Percentiles rank a stretch among this genome's conserved stretches.
phyloP scores from a whole-genome alignment of 2,797 vertebrate species.

The Gymnothorax reevesii region DNA sequence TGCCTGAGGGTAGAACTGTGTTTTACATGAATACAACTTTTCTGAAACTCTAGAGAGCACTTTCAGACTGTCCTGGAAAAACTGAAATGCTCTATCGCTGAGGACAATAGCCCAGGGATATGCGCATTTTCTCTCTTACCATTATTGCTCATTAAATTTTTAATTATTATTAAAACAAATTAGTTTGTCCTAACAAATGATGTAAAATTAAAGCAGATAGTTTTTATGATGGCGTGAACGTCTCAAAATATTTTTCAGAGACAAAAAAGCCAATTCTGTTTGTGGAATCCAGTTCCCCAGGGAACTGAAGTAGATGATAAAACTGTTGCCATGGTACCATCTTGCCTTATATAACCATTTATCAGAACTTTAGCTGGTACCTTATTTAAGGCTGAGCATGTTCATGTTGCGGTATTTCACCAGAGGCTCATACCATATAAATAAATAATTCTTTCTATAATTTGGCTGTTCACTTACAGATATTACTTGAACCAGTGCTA shows the following conservation, averaged over 20 bases:
- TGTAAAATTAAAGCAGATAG: not conserved
- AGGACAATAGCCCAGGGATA: conserved; percentile 7
- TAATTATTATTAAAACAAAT: not conserved
- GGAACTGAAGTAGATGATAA: conserved; percentile 5
- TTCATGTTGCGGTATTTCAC: not conserved
- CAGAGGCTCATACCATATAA: not conserved
- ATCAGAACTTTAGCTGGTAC: not conserved
- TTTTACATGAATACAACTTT: conserved; percentile 13
- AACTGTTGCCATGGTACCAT: conserved; percentile 30
- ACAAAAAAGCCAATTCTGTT: conserved; percentile 9
- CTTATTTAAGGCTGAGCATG: not conserved
- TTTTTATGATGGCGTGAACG: not conserved
- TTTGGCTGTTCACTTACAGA: not conserved
- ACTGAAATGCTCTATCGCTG: not conserved
- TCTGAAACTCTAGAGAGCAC: conserved; percentile 21
- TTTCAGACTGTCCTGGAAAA: conserved; percentile 26
- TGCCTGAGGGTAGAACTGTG: conserved; percentile 12
- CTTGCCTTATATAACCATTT: not conserved
- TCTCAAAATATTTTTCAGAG: conserved; percentile 7
- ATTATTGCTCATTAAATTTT: conserved; percentile 11
- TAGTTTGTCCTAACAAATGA: not conserved
- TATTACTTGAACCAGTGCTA: not conserved
- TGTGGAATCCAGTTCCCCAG: conserved; percentile 14
- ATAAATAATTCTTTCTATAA: not conserved
- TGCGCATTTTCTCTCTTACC: not conserved